Evolutionary conservation across 1,140 invertebrate genomes (phyloP).

Genomic region (Caenorhabditis briggsae): DNA sequence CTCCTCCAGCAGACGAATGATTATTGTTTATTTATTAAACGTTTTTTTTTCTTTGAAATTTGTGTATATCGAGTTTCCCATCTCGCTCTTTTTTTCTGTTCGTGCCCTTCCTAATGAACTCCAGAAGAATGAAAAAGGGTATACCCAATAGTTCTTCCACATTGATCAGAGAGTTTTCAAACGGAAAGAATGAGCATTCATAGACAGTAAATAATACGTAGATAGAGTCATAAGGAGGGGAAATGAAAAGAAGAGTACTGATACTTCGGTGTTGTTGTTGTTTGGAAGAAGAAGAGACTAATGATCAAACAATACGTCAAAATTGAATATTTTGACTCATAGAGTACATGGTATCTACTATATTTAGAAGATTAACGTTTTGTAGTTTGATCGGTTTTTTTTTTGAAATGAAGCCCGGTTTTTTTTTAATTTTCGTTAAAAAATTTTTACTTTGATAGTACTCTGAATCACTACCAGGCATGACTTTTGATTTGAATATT

Average conservation of each 20-base stretch:
- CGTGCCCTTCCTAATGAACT: not conserved
- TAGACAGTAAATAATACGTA: constrained; percentile 17
- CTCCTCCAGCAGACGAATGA: not conserved
- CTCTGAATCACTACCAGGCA: too few relatives aligned
- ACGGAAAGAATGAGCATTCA: not conserved
- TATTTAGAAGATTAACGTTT: not conserved
- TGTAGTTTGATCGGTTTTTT: not conserved
- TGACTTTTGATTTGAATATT: too few relatives aligned
- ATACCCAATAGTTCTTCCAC: not conserved
- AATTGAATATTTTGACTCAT: not conserved
- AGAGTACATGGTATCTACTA: too few relatives aligned
- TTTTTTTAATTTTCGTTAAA: too few relatives aligned
- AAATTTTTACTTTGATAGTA: too few relatives aligned
- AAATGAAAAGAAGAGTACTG: not conserved
- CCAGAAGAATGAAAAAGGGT: too few relatives aligned
- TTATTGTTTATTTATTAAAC: constrained; percentile 1
- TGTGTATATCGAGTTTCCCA: not conserved
- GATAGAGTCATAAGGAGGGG: not conserved
- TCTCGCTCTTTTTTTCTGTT: too few relatives aligned
- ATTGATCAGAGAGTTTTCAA: too few relatives aligned
- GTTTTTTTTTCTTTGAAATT: too few relatives aligned
- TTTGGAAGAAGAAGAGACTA: not conserved
- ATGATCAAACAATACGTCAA: constrained; percentile 1
- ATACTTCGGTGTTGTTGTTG: not conserved
- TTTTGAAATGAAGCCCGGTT: too few relatives aligned